Evolutionary conservation across 2,888 invertebrate genomes (phyloP).

Genomic region (Mylabris sibirica): DNA sequence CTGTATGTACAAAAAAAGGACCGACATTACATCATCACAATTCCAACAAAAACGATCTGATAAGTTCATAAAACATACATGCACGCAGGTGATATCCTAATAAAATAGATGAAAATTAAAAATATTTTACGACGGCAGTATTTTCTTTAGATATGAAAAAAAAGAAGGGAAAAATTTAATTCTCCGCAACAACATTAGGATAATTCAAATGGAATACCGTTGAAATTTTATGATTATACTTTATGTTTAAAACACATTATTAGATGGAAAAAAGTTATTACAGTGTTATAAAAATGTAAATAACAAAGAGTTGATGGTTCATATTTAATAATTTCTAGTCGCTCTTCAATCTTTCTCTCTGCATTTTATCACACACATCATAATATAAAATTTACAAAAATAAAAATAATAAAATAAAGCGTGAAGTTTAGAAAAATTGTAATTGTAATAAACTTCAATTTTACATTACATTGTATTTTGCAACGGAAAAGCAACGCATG

Average conservation of each 20-base stretch:
- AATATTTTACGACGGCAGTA: background rate
- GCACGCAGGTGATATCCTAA: constrained; percentile 29
- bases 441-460: constrained; percentile 27
- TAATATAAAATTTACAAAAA: background rate
- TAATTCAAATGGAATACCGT: constrained; percentile 18
- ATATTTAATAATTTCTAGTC: constrained; percentile 15
- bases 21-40: constrained; percentile 24
- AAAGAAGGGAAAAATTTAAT: background rate
- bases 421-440: constrained; percentile 9
- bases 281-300: constrained; percentile 1
- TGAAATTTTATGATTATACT: constrained; percentile 23
- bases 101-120: constrained; percentile 22
- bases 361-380: background rate
- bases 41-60: constrained; percentile 28
- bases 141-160: background rate
- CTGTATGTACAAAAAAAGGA: constrained; percentile 24
- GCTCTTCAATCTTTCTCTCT: background rate
- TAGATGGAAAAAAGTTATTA: constrained; percentile 32
- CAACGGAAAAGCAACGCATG: constrained; percentile 13
- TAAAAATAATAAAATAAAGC: too few relatives aligned
- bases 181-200: background rate
- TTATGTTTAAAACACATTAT: constrained; percentile 35
- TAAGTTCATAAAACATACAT: constrained; percentile 20
- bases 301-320: constrained; percentile 10
- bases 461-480: constrained; percentile 21